Evolutionary conservation across 2,797 vertebrate species (phyloP), one percentile per base, ranked within the genome.

Genomic region (Helarctos malayanus): DNA sequence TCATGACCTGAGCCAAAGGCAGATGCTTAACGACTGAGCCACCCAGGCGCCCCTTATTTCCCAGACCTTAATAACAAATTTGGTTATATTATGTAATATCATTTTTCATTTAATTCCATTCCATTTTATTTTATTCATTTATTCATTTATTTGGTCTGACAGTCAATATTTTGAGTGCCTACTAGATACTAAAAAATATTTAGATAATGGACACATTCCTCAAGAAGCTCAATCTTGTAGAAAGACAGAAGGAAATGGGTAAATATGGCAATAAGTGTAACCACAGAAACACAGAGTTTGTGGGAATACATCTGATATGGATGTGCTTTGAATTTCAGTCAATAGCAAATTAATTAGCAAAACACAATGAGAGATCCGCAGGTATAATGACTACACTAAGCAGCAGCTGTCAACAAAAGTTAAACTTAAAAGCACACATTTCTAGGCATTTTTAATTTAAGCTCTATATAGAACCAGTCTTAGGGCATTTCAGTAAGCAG

Each of bases 41-140:
- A 41, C 41, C 41, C 41, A 41, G 41, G 41, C 41, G 5, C 41
- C 41, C 41, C 41, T 92, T 65, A 89, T 78, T 89, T 82, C 73
- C 76, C 5, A 85, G 41, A 68, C 3, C 7, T 5, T 69, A 83
- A 49, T 52, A 95, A 85, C n/a, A 92, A 52, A 61, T 7, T 69
- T 84, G 49, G 21, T 73, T 21, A 94, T 35, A 78, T 81, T 11
- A 69, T 25, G 27, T 38, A 49, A 45, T 63, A 75, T 19, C 5
- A 54, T 75, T 76, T 94, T 92, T 82, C 19, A 93, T 35, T 89
- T 54, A 15, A 86, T 65, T 85, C 56, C 3, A 65, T 79, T 45
- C 18, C 11, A 88, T 76, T 94, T 68, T 23, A 88, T 76, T 93
- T 93, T 35, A 93, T 65, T 94, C 38, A 92, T 25, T 87, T 45